Evolutionary conservation across 2,797 vertebrate species (phyloP).

Genomic region (Sarcophilus harrisii): DNA sequence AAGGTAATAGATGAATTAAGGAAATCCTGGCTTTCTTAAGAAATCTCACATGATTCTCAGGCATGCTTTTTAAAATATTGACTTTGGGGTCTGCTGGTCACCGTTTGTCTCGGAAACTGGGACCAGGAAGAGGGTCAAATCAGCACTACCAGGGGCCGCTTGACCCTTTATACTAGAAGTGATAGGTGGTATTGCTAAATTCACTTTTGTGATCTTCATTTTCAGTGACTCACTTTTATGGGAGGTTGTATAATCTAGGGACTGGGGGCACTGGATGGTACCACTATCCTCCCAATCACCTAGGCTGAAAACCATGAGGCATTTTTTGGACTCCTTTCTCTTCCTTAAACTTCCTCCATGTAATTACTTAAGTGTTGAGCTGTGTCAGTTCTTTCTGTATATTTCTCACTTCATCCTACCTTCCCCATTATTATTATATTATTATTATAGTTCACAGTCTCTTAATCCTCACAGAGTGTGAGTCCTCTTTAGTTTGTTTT

Average conservation of each 20-base stretch:
- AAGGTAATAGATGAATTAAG: background rate
- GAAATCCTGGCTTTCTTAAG: background rate
- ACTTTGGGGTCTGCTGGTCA: background rate
- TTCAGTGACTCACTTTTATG: background rate
- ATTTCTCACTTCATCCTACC: background rate
- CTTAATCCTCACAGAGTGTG: background rate
- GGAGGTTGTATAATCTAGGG: background rate
- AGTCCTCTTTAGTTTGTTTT: background rate
- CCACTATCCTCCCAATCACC: background rate
- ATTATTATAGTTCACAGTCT: background rate
- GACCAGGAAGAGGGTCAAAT: background rate
- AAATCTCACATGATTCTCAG: background rate
- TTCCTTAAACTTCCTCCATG: background rate
- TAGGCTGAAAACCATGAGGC: background rate
- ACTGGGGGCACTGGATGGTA: background rate
- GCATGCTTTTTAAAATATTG: conserved; percentile 9
- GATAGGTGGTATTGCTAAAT: background rate
- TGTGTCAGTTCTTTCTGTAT: background rate
- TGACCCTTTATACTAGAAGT: background rate
- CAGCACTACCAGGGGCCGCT: background rate
- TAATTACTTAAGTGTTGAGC: background rate
- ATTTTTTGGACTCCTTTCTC: background rate
- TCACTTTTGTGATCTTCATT: background rate
- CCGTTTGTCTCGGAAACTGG: background rate
- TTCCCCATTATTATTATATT: background rate